Percentiles rank a stretch among this genome's conserved stretches.
Conservation (phyloP, 2,888 invertebrate genomes). For the Drosophila cyrtoloma region DNA sequence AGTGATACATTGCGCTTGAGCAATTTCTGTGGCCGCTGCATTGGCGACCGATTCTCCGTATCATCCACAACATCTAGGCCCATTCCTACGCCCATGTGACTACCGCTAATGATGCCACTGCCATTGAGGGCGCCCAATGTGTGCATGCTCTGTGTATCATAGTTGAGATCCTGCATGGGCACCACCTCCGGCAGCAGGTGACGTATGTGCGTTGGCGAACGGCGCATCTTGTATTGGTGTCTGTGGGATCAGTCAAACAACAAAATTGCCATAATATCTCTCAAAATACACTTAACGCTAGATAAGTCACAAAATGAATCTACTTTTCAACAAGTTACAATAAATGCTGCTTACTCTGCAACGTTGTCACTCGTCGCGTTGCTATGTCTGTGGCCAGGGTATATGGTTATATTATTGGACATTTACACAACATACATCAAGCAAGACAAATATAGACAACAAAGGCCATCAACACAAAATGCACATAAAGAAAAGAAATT, state of each 20-base stretch:
- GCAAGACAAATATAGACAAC: constrained; percentile 8
- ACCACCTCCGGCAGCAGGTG: constrained; percentile 85
- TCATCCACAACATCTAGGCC: constrained; percentile 74
- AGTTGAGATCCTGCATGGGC: constrained; percentile 85
- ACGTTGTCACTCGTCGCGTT: constrained; percentile 40
- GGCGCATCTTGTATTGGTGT: constrained; percentile 84
- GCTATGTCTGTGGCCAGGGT: constrained; percentile 51
- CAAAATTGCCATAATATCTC: neutral
- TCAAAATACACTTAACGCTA: neutral
- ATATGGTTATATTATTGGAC: constrained; percentile 5
- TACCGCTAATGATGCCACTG: constrained; percentile 65
- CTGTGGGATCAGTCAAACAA: constrained; percentile 55
- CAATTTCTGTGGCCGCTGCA: constrained; percentile 79
- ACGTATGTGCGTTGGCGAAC: constrained; percentile 84
- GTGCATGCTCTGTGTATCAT: constrained; percentile 81
- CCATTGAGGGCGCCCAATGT: constrained; percentile 69
- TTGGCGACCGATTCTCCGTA: constrained; percentile 62
- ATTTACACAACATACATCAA: constrained; percentile 26
- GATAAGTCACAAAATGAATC: neutral
- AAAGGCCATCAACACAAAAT: constrained; percentile 26
- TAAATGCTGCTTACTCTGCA: constrained; percentile 60
- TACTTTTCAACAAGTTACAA: neutral
- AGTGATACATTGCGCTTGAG: constrained; percentile 84
- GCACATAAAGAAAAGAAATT: constrained; percentile 14
- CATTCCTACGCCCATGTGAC: constrained; percentile 69